Evolutionary conservation across 30 jellyfish, hydroid and myxozoan species (phyloP).

Genomic region (Mastigias papua): DNA sequence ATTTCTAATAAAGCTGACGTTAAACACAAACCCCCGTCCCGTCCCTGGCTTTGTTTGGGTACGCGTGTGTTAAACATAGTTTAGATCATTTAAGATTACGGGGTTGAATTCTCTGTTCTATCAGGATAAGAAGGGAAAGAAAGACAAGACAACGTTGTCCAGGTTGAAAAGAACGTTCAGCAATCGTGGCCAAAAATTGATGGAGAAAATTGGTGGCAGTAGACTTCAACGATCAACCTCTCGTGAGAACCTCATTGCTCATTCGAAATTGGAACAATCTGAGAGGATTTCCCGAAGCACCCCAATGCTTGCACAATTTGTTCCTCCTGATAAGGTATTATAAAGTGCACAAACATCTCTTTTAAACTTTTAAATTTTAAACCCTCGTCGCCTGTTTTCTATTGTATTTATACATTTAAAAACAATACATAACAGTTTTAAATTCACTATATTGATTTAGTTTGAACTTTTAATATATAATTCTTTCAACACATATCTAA

Average conservation of each 20-base stretch:
- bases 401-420: background rate
- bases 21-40: background rate
- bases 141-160: slow-evolving; percentile 94
- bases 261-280: slow-evolving; percentile 86
- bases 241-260: slow-evolving; percentile 89
- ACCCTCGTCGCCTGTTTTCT: too few relatives aligned
- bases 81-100: background rate
- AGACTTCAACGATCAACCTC: slow-evolving; percentile 94
- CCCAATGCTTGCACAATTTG: slow-evolving; percentile 94
- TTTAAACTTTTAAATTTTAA: slow-evolving; percentile 7
- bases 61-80: background rate
- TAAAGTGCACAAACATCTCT: slow-evolving; percentile 24
- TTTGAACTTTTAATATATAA: too few relatives aligned
- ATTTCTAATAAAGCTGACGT: background rate
- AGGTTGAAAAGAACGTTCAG: slow-evolving; percentile 97
- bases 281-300: slow-evolving; percentile 98
- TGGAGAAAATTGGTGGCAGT: slow-evolving; percentile 97
- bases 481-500: too few relatives aligned
- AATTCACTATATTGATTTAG: too few relatives aligned
- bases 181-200: slow-evolving; percentile 96
- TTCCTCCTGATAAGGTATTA: slow-evolving; percentile 81
- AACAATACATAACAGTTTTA: too few relatives aligned
- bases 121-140: slow-evolving; percentile 86
- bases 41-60: background rate
- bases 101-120: slow-evolving; percentile 63